phyloP scores from a whole-genome alignment of 2,888 invertebrate species.

The Pediacus dermestoides region DNA sequence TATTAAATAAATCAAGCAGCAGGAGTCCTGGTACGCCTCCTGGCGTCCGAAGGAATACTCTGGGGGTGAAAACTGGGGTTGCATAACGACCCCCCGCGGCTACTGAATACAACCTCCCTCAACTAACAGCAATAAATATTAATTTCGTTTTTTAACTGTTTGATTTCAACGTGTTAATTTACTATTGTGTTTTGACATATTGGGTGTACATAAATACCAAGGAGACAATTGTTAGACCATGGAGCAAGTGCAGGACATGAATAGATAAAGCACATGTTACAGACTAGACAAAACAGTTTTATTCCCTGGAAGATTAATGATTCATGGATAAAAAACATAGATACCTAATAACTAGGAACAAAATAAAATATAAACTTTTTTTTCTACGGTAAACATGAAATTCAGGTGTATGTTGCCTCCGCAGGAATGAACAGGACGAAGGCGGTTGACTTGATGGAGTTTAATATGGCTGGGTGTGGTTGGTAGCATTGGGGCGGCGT shows the following conservation, averaged over 20 bases:
- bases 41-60: conserved; percentile 22
- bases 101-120: conserved; percentile 17
- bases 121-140: conserved; percentile 43
- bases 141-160: conserved; percentile 41
- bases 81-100: conserved; percentile 28
- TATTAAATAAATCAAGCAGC: conserved; percentile 25
- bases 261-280: too few species aligned
- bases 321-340: too few species aligned
- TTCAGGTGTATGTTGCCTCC: too few species aligned
- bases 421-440: too few species aligned
- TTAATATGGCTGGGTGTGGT: conserved; percentile 37
- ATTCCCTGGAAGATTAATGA: too few species aligned
- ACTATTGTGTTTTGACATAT: conserved; percentile 38
- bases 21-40: conserved; percentile 32
- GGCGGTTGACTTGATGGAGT: conserved; percentile 31
- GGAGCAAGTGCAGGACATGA: too few species aligned
- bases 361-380: too few species aligned
- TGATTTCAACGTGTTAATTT: conserved; percentile 43
- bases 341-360: too few species aligned
- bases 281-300: too few species aligned
- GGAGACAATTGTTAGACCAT: conserved; percentile 13
- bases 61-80: conserved; percentile 17
- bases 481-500: conserved; percentile 44
- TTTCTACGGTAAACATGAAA: too few species aligned
- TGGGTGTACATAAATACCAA: conserved; percentile 26